These are phyloP conservation scores for Mastigias papua DNA, from an alignment of 30 jellyfish, hydroid and myxozoan genomes.

Conservation along the genomic window DNA sequence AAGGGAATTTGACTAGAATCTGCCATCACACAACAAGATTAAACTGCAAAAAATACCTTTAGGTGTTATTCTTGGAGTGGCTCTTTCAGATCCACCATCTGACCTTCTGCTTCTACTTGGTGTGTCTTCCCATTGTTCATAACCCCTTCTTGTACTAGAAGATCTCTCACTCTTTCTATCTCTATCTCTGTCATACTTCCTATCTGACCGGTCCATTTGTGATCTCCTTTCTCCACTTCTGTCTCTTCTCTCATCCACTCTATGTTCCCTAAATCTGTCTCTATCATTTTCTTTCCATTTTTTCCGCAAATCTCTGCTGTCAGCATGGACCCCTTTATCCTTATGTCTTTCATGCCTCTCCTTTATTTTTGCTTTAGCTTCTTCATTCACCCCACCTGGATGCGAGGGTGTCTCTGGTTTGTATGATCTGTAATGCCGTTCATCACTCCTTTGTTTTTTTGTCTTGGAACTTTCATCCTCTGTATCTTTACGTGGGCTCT, in stretches of 20 bases:
- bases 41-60: conserved; percentile 49
- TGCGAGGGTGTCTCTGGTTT: conserved; percentile 97
- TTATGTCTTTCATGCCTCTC: conserved; percentile 80
- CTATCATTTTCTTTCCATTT: conserved; percentile 18
- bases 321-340: conserved; percentile 80
- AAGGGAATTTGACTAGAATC: too few species aligned
- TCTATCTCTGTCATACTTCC: conserved; percentile 26
- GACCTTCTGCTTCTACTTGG: conserved; percentile 85
- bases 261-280: conserved; percentile 7
- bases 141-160: conserved; percentile 67
- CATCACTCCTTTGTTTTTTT: conserved; percentile 8
- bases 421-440: conserved; percentile 76
- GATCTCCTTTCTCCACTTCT: conserved; percentile 11
- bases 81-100: conserved; percentile 49
- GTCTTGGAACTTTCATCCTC: not conserved
- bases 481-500: conserved; percentile 10
- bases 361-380: conserved; percentile 68
- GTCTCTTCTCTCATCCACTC: conserved; percentile 41
- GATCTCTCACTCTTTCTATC: conserved; percentile 34
- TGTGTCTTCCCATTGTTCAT: conserved; percentile 99
- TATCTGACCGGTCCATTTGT: not conserved
- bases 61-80: conserved; percentile 85
- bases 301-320: conserved; percentile 48
- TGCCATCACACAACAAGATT: not conserved
- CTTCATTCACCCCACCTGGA: conserved; percentile 97